These are phyloP conservation scores for Lepisosteus oculatus DNA, from an alignment of 2,113 vertebrate species.

Conservation along the genomic window DNA sequence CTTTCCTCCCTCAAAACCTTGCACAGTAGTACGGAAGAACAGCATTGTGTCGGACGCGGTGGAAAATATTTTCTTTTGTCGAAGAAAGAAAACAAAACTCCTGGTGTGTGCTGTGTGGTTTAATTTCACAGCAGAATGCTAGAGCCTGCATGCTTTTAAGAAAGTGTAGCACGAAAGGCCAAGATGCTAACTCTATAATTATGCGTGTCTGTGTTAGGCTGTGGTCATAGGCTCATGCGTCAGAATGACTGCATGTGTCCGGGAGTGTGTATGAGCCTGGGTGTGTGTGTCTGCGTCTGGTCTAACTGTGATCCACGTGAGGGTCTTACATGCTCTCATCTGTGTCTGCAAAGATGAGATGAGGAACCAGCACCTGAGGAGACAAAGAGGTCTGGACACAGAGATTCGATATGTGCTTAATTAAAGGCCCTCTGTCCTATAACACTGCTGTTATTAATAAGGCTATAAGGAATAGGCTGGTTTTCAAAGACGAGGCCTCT, in stretches of 20 bases:
- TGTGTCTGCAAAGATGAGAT: constrained; percentile 35
- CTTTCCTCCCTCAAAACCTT: too few relatives aligned
- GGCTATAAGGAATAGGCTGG: constrained; percentile 24
- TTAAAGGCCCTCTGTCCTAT: constrained; percentile 30
- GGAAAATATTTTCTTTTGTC: too few relatives aligned
- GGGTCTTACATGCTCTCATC: constrained; percentile 17
- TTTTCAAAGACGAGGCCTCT: constrained; percentile 39
- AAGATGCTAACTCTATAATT: background rate
- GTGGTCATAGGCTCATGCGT: constrained; percentile 7
- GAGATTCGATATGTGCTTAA: constrained; percentile 37
- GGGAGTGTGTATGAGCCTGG: background rate
- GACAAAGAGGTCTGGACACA: constrained; percentile 38
- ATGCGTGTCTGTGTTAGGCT: background rate
- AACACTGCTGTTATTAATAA: constrained; percentile 24
- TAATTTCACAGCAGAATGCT: too few relatives aligned
- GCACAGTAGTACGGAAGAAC: too few relatives aligned
- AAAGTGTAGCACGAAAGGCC: too few relatives aligned
- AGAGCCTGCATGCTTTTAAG: too few relatives aligned
- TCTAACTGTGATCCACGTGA: too few relatives aligned
- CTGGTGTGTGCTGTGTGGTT: too few relatives aligned
- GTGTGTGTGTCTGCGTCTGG: too few relatives aligned
- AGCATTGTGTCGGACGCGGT: too few relatives aligned
- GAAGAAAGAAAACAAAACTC: too few relatives aligned
- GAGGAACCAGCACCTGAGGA: constrained; percentile 28
- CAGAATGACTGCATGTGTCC: constrained; percentile 1